Conservation (phyloP, 2,113 vertebrate species). For the Tupaia chinensis region DNA sequence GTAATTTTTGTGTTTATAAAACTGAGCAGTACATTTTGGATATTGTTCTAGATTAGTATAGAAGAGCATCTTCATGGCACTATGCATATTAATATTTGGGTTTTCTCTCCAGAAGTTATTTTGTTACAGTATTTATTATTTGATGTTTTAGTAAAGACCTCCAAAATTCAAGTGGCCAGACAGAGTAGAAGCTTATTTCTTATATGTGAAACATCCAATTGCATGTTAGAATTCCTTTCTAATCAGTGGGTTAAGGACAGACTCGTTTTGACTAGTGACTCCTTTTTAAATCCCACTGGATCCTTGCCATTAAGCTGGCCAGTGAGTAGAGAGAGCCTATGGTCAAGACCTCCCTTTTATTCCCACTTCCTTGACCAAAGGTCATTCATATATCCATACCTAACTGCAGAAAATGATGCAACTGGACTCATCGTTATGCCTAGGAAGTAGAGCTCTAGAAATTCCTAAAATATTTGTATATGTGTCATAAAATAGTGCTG, state of each 20-base stretch:
- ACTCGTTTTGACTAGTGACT: neutral
- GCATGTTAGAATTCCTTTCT: neutral
- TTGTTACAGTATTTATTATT: constrained; percentile 4
- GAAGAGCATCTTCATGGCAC: neutral
- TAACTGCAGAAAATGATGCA: neutral
- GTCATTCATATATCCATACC: neutral
- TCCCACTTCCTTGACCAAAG: neutral
- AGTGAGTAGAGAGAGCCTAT: neutral
- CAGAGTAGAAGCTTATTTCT: constrained; percentile 41
- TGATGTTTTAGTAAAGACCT: neutral
- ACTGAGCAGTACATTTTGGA: neutral
- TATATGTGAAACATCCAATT: neutral
- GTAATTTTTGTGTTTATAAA: constrained; percentile 5
- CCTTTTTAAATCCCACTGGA: neutral
- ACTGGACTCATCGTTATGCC: neutral
- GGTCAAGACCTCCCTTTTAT: neutral
- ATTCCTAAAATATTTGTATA: neutral
- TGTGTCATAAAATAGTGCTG: neutral
- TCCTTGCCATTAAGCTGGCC: neutral
- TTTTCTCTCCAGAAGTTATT: constrained; percentile 45
- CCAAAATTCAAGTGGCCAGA: neutral
- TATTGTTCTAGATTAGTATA: neutral
- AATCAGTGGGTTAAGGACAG: neutral
- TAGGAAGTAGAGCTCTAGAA: neutral
- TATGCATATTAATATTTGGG: neutral